Conservation (phyloP, 2,888 invertebrate genomes). For the Acanthosepion esculentum region DNA sequence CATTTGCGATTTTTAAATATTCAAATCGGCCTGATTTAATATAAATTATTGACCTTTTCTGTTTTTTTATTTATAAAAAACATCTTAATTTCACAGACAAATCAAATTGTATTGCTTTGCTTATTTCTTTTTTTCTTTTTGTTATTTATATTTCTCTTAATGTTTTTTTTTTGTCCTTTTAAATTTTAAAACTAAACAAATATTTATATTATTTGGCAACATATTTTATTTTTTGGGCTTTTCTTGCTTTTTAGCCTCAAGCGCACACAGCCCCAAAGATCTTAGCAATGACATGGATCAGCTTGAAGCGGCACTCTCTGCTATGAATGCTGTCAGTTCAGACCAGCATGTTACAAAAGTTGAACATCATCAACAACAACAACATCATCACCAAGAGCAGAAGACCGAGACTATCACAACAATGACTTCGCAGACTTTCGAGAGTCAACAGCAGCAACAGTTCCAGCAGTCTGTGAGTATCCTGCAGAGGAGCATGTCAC, state of each 20-base stretch:
- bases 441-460: slow-evolving; percentile 53
- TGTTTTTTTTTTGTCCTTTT: background rate
- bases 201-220: background rate
- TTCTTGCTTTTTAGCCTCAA: background rate
- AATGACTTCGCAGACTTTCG: slow-evolving; percentile 37
- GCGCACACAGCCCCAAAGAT: background rate
- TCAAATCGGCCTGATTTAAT: background rate
- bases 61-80: background rate
- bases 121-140: background rate
- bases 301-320: background rate
- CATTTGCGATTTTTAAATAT: background rate
- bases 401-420: slow-evolving; percentile 51
- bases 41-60: background rate
- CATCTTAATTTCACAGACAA: background rate
- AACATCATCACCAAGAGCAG: slow-evolving; percentile 53
- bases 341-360: slow-evolving; percentile 49
- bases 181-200: background rate
- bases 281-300: background rate
- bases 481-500: slow-evolving; percentile 58
- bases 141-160: slow-evolving; percentile 45
- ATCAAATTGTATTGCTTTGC: background rate
- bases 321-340: slow-evolving; percentile 14
- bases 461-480: slow-evolving; percentile 61
- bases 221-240: background rate
- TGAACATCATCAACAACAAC: slow-evolving; percentile 53